These are phyloP conservation scores for Sialia sialis DNA, from an alignment of 2,113 vertebrate species.

Conservation along the genomic window DNA sequence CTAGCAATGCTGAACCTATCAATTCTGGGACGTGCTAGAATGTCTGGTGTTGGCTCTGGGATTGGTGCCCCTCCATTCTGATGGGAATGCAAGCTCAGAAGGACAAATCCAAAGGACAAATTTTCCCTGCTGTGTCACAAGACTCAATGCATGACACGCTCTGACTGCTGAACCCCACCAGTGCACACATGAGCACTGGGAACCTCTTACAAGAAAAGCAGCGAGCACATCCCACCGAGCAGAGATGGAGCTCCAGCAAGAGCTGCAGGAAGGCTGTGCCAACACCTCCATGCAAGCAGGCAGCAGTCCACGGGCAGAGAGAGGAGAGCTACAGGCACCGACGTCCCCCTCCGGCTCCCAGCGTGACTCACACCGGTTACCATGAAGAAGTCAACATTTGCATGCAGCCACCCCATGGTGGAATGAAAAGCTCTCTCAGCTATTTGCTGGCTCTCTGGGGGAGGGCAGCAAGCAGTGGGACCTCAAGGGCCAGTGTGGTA, in stretches of 20 bases:
- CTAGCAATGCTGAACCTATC: background rate
- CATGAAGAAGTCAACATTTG: conserved; percentile 31
- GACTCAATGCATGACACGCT: accelerated
- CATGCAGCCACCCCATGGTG: background rate
- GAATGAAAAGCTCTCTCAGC: conserved; percentile 8
- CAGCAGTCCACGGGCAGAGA: background rate
- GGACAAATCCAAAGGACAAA: background rate
- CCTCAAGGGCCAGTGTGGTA: background rate
- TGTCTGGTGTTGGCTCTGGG: background rate
- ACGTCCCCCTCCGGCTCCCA: background rate
- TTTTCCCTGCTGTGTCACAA: background rate
- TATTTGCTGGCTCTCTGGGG: background rate
- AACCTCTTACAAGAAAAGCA: background rate
- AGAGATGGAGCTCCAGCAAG: background rate
- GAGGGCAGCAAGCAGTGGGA: background rate
- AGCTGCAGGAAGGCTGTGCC: background rate
- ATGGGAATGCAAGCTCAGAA: accelerated
- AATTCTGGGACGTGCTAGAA: background rate
- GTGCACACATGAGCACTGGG: accelerated
- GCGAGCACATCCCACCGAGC: accelerated
- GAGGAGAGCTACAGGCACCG: background rate
- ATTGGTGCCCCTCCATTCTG: accelerated
- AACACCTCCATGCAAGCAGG: background rate
- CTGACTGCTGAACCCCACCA: accelerated
- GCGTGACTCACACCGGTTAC: background rate